Percentiles rank a stretch among this genome's conserved stretches.
Conservation (phyloP, 2,888 invertebrate species). For the Nomada fucata region DNA sequence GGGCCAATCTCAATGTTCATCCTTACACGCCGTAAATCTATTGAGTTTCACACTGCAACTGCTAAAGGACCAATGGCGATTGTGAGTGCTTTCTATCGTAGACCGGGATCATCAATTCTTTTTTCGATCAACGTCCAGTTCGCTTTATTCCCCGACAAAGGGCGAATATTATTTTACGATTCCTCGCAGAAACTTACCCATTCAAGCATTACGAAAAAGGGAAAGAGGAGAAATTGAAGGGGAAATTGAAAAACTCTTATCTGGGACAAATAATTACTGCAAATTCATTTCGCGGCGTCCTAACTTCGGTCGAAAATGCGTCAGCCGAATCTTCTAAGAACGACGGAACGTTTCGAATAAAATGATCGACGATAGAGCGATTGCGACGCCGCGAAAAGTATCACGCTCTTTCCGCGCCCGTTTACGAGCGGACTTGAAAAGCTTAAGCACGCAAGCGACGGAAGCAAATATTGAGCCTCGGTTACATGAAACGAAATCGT, state of each 20-base stretch:
- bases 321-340: not conserved
- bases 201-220: not conserved
- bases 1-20: conserved; percentile 68
- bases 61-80: conserved; percentile 66
- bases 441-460: conserved; percentile 57
- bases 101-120: conserved; percentile 56
- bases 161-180: conserved; percentile 8
- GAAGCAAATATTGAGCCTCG: conserved; percentile 68
- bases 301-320: too few species aligned
- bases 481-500: conserved; percentile 65
- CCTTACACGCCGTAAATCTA: conserved; percentile 64
- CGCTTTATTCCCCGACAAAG: not conserved
- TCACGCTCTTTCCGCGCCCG: conserved; percentile 1
- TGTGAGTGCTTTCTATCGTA: conserved; percentile 49
- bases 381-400: not conserved
- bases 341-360: not conserved
- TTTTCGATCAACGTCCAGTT: conserved; percentile 4
- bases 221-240: too few species aligned
- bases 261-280: too few species aligned
- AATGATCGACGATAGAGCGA: not conserved
- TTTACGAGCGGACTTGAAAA: conserved; percentile 34
- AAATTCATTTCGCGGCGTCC: too few species aligned
- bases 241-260: too few species aligned
- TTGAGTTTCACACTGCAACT: conserved; percentile 51
- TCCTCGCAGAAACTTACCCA: not conserved